Evolutionary conservation across 2,797 vertebrate species (phyloP).

Genomic region (Ispidina picta): DNA sequence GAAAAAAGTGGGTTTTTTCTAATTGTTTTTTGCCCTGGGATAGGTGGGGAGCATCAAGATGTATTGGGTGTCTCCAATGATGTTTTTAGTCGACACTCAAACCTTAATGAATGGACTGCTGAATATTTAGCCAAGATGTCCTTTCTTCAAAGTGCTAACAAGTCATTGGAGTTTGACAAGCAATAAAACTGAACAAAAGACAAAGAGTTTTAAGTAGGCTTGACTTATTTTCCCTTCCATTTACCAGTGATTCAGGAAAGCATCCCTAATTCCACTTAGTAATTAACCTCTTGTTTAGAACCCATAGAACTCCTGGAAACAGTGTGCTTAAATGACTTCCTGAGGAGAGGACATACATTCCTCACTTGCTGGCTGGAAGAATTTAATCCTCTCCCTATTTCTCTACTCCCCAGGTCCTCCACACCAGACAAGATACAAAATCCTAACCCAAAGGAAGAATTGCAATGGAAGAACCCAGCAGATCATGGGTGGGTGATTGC

Average conservation of each 20-base stretch:
- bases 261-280: conserved; percentile 21
- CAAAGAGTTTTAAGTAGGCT: conserved; percentile 4
- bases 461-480: fast-evolving
- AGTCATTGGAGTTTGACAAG: conserved; percentile 47
- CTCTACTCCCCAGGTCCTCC: neutral
- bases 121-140: conserved; percentile 56
- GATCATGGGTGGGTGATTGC: neutral
- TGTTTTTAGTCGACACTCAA: conserved; percentile 19
- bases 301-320: conserved; percentile 1
- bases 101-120: conserved; percentile 43
- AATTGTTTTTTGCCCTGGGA: neutral
- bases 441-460: neutral
- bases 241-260: neutral
- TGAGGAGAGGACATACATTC: neutral
- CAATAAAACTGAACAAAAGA: conserved; percentile 45
- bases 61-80: neutral
- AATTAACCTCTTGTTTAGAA: conserved; percentile 53
- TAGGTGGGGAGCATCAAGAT: neutral
- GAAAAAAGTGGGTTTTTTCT: neutral
- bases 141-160: conserved; percentile 28
- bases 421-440: neutral
- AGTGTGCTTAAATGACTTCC: neutral
- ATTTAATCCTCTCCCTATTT: neutral
- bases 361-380: neutral
- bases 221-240: conserved; percentile 35